A percentile compares a stretch with the other conserved stretches of the same genome.
Evolutionary conservation across 2,113 vertebrate genomes (phyloP).

Genomic region (Nyctereutes procyonoides): DNA sequence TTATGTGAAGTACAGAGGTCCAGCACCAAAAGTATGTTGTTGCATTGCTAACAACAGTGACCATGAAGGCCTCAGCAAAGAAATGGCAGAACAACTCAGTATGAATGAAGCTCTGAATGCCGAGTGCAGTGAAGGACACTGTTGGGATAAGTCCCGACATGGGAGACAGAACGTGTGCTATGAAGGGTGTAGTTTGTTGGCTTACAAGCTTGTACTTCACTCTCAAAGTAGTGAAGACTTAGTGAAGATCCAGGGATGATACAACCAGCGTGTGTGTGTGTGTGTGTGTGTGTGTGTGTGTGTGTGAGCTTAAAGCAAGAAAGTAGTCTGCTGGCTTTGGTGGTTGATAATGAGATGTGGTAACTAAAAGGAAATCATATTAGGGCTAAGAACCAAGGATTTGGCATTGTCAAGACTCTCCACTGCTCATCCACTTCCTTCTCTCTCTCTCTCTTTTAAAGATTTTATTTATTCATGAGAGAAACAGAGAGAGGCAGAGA

Average conservation of each 20-base stretch:
- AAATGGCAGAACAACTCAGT: not conserved
- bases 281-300: too few species aligned
- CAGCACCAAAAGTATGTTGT: not conserved
- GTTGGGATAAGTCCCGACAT: not conserved
- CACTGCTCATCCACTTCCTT: not conserved
- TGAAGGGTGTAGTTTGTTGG: not conserved
- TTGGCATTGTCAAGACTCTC: not conserved
- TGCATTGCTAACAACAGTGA: too few species aligned
- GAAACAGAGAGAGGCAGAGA: too few species aligned
- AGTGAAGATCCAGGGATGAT: not conserved
- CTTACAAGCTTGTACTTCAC: not conserved
- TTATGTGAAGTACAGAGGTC: not conserved
- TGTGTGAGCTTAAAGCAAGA: not conserved
- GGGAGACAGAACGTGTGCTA: not conserved
- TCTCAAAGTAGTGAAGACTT: not conserved
- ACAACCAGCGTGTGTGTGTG: not conserved
- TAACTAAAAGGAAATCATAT: not conserved
- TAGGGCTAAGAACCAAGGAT: not conserved
- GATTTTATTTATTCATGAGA: too few species aligned
- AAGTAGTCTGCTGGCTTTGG: not conserved
- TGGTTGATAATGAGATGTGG: not conserved
- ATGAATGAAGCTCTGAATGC: not conserved
- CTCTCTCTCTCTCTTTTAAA: not conserved
- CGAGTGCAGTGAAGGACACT: too few species aligned
- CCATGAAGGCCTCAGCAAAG: not conserved